phyloP scores from a whole-genome alignment of 2,888 invertebrate species.

The Cyaniris semiargus region DNA sequence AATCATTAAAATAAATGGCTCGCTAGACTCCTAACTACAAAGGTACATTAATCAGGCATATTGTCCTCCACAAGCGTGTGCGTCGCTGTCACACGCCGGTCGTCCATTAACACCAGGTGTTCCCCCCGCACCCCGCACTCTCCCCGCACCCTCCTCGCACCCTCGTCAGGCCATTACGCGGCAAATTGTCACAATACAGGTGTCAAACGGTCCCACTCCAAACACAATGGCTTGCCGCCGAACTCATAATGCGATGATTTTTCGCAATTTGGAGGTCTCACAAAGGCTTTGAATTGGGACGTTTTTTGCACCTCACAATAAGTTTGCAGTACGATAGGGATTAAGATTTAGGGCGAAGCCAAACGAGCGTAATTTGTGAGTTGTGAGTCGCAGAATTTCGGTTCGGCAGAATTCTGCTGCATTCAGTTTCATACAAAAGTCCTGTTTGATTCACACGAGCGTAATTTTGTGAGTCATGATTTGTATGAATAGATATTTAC shows the following conservation, averaged over 20 bases:
- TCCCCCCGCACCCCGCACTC: neutral
- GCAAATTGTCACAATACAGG: slow-evolving; percentile 20
- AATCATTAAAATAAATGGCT: too few relatives aligned
- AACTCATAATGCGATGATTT: neutral
- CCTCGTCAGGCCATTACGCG: slow-evolving; percentile 12
- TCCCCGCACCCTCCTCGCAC: neutral
- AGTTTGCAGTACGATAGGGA: neutral
- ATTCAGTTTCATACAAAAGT: too few relatives aligned
- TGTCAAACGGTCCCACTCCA: slow-evolving; percentile 17
- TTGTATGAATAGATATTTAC: too few relatives aligned
- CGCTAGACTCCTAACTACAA: neutral
- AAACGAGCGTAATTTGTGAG: too few relatives aligned
- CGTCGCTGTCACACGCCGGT: neutral
- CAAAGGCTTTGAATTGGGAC: neutral
- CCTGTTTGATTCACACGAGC: too few relatives aligned
- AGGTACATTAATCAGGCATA: neutral
- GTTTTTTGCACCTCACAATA: neutral
- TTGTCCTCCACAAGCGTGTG: neutral
- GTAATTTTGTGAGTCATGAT: too few relatives aligned
- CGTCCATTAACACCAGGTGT: slow-evolving; percentile 14
- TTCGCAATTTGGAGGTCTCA: neutral
- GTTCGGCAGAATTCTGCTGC: too few relatives aligned
- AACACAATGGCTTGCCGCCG: neutral
- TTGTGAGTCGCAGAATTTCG: too few relatives aligned
- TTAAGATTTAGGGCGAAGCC: too few relatives aligned